Percentiles rank a stretch among this genome's conserved stretches.
These are phyloP conservation scores for Amphiprion clarkii DNA, from an alignment of 2,797 vertebrate genomes.

Conservation along the genomic window DNA sequence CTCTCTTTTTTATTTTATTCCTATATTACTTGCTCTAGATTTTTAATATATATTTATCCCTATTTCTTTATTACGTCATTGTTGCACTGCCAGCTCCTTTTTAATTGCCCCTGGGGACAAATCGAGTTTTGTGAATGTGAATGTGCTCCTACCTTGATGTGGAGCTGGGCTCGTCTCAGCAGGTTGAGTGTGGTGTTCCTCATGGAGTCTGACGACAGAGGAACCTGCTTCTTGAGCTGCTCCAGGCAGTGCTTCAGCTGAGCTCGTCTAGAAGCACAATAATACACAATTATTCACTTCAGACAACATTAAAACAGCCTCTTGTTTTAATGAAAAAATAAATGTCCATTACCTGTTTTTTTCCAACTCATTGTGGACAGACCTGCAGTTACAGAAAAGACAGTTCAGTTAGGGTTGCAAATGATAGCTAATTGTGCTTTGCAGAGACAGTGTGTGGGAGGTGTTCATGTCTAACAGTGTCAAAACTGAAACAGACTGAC, in stretches of 20 bases:
- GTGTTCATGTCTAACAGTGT: constrained; percentile 15
- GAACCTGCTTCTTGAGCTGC: constrained; percentile 94
- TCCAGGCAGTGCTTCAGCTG: constrained; percentile 92
- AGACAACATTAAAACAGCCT: neutral
- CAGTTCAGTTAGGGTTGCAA: neutral
- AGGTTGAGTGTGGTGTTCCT: constrained; percentile 94
- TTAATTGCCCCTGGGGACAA: no score
- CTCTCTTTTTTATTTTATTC: no score
- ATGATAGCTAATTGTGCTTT: neutral
- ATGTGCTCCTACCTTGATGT: constrained; percentile 87
- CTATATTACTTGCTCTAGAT: no score
- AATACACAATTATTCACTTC: neutral
- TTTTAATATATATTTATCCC: no score
- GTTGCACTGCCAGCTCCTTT: no score
- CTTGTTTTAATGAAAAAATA: neutral
- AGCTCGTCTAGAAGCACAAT: constrained; percentile 87
- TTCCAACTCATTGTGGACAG: constrained; percentile 96
- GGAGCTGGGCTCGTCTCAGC: constrained; percentile 90
- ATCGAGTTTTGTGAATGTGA: no score
- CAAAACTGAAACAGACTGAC: constrained; percentile 15
- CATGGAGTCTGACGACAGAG: constrained; percentile 86
- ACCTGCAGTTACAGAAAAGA: constrained; percentile 80
- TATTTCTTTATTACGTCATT: no score
- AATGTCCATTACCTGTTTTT: constrained; percentile 91
- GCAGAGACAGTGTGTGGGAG: neutral